phyloP scores from a whole-genome alignment of 2,888 invertebrate species.

The Eurois occulta region DNA sequence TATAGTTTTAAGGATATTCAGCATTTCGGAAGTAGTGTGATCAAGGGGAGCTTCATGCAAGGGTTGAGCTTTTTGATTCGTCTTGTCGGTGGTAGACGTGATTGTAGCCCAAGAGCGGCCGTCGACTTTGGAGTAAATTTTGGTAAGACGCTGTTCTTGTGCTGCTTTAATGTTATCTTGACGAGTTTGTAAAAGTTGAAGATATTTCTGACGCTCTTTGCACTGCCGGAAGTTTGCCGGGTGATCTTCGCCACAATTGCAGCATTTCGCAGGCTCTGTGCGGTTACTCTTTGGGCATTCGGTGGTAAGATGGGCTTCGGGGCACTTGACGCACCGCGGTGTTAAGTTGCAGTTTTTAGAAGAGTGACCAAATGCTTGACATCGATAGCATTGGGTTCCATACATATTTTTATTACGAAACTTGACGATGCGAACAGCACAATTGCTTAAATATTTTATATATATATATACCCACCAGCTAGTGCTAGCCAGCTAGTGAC shows the following conservation, averaged over 20 bases:
- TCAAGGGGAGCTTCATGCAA: not conserved
- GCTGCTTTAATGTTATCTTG: not conserved
- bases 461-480: no score
- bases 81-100: no score
- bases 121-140: conserved; percentile 6
- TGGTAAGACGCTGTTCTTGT: not conserved
- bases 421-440: no score
- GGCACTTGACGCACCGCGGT: not conserved
- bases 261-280: no score
- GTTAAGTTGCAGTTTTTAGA: not conserved
- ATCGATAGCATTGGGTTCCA: not conserved
- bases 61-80: no score
- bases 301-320: not conserved
- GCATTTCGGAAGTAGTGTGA: no score
- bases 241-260: no score
- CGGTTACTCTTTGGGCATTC: not conserved
- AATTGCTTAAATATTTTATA: no score
- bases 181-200: no score
- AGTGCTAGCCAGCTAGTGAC: not conserved
- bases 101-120: not conserved
- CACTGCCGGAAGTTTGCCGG: no score
- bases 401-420: no score
- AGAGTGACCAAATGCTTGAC: conserved; percentile 11
- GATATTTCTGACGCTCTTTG: no score
- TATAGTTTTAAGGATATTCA: not conserved